These are phyloP conservation scores for Lethocerus indicus DNA, from an alignment of 1,140 invertebrate species.

Conservation along the genomic window DNA sequence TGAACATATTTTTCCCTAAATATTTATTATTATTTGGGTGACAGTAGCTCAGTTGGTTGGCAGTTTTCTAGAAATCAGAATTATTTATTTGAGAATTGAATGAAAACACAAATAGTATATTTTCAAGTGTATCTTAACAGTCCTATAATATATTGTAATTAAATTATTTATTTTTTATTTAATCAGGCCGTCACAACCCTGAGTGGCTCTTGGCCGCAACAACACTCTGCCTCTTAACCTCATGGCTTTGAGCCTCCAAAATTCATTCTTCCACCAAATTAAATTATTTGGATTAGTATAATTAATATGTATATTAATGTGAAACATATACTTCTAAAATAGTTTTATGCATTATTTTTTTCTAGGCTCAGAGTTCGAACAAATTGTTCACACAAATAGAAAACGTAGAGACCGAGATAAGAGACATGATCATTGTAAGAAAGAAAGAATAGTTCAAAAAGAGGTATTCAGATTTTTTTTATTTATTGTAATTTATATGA, in stretches of 20 bases:
- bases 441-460: background rate
- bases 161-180: no score
- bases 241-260: background rate
- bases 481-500: background rate
- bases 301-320: background rate
- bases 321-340: background rate
- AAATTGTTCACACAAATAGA: background rate
- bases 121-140: no score
- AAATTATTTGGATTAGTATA: no score
- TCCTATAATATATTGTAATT: no score
- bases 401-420: constrained; percentile 1
- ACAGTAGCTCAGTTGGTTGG: no score
- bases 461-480: background rate
- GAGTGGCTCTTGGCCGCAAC: background rate
- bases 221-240: background rate
- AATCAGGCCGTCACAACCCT: background rate
- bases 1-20: no score
- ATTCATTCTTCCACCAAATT: background rate
- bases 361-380: background rate
- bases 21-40: no score
- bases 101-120: no score
- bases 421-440: background rate
- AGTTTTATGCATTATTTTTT: background rate
- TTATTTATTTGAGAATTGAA: no score
- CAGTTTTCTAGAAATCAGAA: no score